These are phyloP conservation scores for Drosophila athabasca DNA, from an alignment of 1,140 invertebrate genomes.

Conservation along the genomic window DNA sequence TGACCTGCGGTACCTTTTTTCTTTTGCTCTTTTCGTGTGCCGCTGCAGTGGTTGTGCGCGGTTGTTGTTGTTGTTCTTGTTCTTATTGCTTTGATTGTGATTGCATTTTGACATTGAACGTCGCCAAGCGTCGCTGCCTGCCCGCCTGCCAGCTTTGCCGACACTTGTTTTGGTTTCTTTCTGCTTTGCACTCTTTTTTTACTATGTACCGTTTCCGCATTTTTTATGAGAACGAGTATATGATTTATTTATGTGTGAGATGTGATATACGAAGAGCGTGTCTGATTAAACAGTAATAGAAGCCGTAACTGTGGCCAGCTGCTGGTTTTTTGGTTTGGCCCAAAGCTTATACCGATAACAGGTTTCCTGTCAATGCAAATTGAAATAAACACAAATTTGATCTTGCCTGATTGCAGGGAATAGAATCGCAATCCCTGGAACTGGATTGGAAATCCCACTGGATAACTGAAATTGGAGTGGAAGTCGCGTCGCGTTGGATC, in stretches of 20 bases:
- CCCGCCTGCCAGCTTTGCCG: neutral
- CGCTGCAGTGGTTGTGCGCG: neutral
- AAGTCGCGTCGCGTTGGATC: too few relatives aligned
- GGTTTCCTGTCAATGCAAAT: conserved; percentile 50
- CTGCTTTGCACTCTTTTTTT: neutral
- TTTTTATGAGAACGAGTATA: conserved; percentile 6
- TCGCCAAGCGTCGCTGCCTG: conserved; percentile 17
- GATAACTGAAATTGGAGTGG: too few relatives aligned
- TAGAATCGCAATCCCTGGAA: too few relatives aligned
- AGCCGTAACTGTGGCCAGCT: neutral
- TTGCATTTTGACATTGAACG: conserved; percentile 26
- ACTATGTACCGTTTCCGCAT: conserved; percentile 54
- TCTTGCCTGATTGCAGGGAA: conserved; percentile 21
- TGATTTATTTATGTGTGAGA: conserved; percentile 5
- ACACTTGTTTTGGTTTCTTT: conserved; percentile 41
- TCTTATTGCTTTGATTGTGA: neutral
- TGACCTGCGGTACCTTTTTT: conserved; percentile 6
- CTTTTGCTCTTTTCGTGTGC: neutral
- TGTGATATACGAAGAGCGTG: too few relatives aligned
- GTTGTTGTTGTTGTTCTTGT: conserved; percentile 6
- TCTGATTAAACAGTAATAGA: neutral
- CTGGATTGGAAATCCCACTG: too few relatives aligned
- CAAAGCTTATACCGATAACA: conserved; percentile 67
- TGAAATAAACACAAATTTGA: conserved; percentile 29
- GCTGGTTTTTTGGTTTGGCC: conserved; percentile 37